Percentiles rank a stretch among this genome's conserved stretches.
These are phyloP conservation scores for Drosophila hamatofila DNA, from an alignment of 2,888 invertebrate genomes.

Conservation along the genomic window DNA sequence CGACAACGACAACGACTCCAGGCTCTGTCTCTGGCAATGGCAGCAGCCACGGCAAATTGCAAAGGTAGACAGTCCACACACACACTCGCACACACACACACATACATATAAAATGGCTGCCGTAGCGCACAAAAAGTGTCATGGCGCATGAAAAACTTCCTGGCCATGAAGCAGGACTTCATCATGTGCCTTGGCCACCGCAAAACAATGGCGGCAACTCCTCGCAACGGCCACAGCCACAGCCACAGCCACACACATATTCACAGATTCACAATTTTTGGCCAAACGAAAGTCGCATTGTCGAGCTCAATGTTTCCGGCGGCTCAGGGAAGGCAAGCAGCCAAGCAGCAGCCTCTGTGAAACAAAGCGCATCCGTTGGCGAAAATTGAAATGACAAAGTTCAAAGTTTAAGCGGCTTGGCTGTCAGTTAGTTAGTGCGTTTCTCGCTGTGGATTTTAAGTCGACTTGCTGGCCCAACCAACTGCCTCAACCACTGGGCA, in stretches of 20 bases:
- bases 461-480: constrained; percentile 37
- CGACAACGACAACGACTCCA: constrained; percentile 8
- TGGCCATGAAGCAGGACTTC: constrained; percentile 57
- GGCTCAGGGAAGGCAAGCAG: constrained; percentile 57
- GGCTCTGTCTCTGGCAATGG: constrained; percentile 23
- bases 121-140: constrained; percentile 76
- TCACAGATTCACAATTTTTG: constrained; percentile 40
- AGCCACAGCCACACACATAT: constrained; percentile 30
- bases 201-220: constrained; percentile 74
- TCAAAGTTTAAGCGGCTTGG: constrained; percentile 84
- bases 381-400: constrained; percentile 85
- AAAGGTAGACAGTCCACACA: constrained; percentile 48
- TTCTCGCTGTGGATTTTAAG: constrained; percentile 43
- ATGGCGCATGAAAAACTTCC: constrained; percentile 82
- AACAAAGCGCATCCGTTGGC: constrained; percentile 83
- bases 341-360: constrained; percentile 42
- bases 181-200: constrained; percentile 56
- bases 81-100: constrained; percentile 38
- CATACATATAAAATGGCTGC: constrained; percentile 71
- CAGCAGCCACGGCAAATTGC: constrained; percentile 20
- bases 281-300: constrained; percentile 78
- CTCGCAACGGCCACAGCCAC: constrained; percentile 41
- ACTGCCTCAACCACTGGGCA: constrained; percentile 14
- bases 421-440: constrained; percentile 75
- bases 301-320: constrained; percentile 82